Conservation (phyloP, 2,113 vertebrate genomes). For the Aphyosemion australe region DNA sequence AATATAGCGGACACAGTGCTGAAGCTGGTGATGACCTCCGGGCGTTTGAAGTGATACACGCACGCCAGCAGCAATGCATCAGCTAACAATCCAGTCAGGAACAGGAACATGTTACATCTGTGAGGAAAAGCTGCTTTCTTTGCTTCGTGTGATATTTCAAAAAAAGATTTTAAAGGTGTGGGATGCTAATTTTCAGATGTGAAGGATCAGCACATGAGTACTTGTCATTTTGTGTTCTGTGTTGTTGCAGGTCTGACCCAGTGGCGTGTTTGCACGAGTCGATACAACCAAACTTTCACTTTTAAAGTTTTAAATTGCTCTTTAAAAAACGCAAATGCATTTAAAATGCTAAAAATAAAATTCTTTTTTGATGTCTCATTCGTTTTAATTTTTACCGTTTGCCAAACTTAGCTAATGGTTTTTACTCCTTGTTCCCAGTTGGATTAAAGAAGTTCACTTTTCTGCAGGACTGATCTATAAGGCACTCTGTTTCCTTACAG, state of each 20-base stretch:
- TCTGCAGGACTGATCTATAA: not conserved
- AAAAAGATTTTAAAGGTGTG: not conserved
- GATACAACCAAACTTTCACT: no score
- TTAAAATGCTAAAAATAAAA: no score
- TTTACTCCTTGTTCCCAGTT: no score
- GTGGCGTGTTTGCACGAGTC: no score
- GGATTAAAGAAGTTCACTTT: not conserved
- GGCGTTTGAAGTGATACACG: slow-evolving; percentile 55
- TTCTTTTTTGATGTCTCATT: no score
- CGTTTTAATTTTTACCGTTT: no score
- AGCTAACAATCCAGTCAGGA: slow-evolving; percentile 14
- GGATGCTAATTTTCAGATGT: not conserved
- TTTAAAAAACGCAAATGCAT: no score
- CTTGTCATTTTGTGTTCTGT: no score
- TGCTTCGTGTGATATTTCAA: not conserved
- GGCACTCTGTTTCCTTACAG: not conserved
- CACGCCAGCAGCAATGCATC: slow-evolving; percentile 26
- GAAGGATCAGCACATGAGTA: no score
- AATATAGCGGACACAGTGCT: slow-evolving; percentile 36
- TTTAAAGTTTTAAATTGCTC: no score
- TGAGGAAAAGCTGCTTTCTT: not conserved
- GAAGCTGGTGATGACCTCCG: slow-evolving; percentile 53
- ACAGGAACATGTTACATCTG: slow-evolving; percentile 1
- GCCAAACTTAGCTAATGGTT: no score
- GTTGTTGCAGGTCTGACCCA: no score